A percentile compares a stretch with the other conserved stretches of the same genome.
These are phyloP conservation scores for Drosophila pseudoananassae DNA, from an alignment of 1,140 invertebrate species.

Conservation along the genomic window DNA sequence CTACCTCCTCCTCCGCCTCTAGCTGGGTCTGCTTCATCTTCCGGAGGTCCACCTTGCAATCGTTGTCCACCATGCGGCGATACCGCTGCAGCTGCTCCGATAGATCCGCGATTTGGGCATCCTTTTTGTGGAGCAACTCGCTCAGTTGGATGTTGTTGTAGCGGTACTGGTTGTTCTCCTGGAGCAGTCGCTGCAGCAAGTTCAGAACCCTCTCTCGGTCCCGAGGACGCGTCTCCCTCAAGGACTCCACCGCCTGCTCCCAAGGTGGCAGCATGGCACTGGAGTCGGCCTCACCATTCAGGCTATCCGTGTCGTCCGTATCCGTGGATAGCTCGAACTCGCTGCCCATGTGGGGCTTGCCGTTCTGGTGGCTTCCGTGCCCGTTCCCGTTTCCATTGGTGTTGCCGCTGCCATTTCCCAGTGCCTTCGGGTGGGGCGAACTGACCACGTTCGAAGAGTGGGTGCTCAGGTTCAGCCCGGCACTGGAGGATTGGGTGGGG, in stretches of 20 bases:
- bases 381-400: slow-evolving; percentile 6
- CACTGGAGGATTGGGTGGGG: slow-evolving; percentile 79
- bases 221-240: slow-evolving; percentile 66
- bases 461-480: slow-evolving; percentile 75
- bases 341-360: slow-evolving; percentile 77
- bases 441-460: slow-evolving; percentile 71
- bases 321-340: slow-evolving; percentile 88
- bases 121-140: slow-evolving; percentile 68
- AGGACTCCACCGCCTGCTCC: slow-evolving; percentile 77
- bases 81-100: slow-evolving; percentile 70
- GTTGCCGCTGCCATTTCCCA: slow-evolving; percentile 15
- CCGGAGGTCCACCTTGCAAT: slow-evolving; percentile 52
- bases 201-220: slow-evolving; percentile 70
- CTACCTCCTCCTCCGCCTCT: slow-evolving; percentile 9
- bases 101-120: slow-evolving; percentile 74
- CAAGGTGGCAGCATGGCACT: slow-evolving; percentile 76
- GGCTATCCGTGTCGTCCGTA: slow-evolving; percentile 85
- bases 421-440: slow-evolving; percentile 48
- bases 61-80: slow-evolving; percentile 54
- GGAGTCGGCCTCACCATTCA: slow-evolving; percentile 84
- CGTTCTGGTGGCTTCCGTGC: slow-evolving; percentile 22
- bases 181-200: slow-evolving; percentile 69
- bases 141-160: slow-evolving; percentile 69
- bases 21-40: slow-evolving; percentile 52
- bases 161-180: slow-evolving; percentile 79